A percentile compares a stretch with the other conserved stretches of the same genome.
Evolutionary conservation across 2,888 invertebrate genomes (phyloP).

Genomic region (Leucania comma): DNA sequence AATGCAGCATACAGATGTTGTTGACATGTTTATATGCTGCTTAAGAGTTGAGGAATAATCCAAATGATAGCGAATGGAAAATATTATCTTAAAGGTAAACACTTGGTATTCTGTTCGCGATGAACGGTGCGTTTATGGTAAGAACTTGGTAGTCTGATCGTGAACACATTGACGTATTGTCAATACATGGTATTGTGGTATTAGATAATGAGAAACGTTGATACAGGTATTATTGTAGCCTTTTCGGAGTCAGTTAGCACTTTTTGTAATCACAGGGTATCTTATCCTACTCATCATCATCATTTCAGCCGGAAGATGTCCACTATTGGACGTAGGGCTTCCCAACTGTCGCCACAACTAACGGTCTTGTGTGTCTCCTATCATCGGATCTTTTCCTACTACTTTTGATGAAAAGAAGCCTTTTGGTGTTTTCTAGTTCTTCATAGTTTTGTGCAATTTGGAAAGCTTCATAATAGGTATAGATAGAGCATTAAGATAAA

Average conservation of each 20-base stretch:
- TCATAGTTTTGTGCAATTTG: not conserved
- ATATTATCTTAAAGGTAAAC: slow-evolving; percentile 32
- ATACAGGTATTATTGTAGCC: not conserved
- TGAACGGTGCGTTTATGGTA: slow-evolving; percentile 45
- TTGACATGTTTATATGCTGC: slow-evolving; percentile 36
- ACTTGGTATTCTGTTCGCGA: slow-evolving; percentile 30
- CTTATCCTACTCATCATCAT: not conserved
- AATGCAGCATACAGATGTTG: slow-evolving; percentile 18
- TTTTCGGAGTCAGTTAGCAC: not conserved
- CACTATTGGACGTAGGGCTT: too few species aligned
- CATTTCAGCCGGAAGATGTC: too few species aligned
- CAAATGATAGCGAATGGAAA: slow-evolving; percentile 52
- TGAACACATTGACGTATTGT: slow-evolving; percentile 27
- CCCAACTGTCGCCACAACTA: too few species aligned
- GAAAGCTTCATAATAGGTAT: not conserved
- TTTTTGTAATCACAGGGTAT: not conserved
- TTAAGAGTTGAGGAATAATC: slow-evolving; percentile 43
- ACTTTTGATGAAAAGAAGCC: not conserved
- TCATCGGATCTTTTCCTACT: too few species aligned
- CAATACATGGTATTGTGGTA: slow-evolving; percentile 14
- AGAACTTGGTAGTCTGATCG: slow-evolving; percentile 33
- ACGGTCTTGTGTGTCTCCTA: too few species aligned
- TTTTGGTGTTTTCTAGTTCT: not conserved
- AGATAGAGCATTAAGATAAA: not conserved
- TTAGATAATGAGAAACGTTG: slow-evolving; percentile 11